phyloP scores from a whole-genome alignment of 2,113 vertebrate species.

The Jacana jacana region DNA sequence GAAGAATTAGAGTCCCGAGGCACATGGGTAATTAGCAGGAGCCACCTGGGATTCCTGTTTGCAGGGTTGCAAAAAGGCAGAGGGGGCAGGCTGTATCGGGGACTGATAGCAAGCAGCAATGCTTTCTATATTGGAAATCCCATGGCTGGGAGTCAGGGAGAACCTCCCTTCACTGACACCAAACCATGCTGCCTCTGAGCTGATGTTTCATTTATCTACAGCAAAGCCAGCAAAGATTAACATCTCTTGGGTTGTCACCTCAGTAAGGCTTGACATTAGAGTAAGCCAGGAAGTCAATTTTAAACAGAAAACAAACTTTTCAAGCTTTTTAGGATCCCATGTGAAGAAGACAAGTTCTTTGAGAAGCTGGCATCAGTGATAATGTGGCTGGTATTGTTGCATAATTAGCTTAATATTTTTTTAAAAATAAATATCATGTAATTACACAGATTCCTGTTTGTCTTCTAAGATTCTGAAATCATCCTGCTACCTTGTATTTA shows the following conservation, averaged over 20 bases:
- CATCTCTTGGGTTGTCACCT: background rate
- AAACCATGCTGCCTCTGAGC: fast-evolving
- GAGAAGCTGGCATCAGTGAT: background rate
- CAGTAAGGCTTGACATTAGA: background rate
- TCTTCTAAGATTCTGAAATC: background rate
- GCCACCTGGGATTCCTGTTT: conserved; percentile 53
- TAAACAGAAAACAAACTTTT: background rate
- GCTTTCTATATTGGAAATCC: too few relatives aligned
- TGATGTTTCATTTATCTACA: background rate
- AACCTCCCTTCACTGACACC: background rate
- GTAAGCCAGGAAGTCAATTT: background rate
- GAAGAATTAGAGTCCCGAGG: conserved; percentile 53
- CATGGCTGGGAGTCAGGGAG: background rate
- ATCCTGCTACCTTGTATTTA: background rate
- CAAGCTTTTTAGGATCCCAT: background rate
- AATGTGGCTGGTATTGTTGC: background rate
- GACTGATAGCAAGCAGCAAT: too few relatives aligned
- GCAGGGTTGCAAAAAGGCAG: conserved; percentile 9
- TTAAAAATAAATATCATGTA: background rate
- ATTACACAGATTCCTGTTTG: background rate
- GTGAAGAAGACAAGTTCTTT: background rate
- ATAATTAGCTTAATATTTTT: background rate
- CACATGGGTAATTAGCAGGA: conserved; percentile 59
- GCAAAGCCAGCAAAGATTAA: background rate
- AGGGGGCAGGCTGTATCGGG: background rate